These are phyloP conservation scores for Drosophila stalkeri DNA, from an alignment of 2,888 invertebrate genomes.

Conservation along the genomic window DNA sequence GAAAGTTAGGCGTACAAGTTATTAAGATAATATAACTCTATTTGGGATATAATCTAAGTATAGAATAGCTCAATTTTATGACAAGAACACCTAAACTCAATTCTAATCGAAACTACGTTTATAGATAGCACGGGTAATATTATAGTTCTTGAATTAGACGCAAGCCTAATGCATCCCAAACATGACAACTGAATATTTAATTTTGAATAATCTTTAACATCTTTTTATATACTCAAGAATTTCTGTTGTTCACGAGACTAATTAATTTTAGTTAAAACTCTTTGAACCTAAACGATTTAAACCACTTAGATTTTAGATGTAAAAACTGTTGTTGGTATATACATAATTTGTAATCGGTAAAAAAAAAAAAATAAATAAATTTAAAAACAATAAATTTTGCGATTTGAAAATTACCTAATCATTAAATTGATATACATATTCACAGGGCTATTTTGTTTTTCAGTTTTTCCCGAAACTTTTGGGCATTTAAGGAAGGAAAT, in stretches of 20 bases:
- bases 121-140: neutral
- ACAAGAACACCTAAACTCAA: conserved; percentile 1
- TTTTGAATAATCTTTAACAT: conserved; percentile 3
- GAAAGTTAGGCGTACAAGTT: neutral
- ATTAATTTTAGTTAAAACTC: conserved; percentile 32
- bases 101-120: neutral
- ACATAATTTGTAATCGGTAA: conserved; percentile 13
- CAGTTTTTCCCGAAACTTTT: neutral
- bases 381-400: neutral
- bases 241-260: conserved; percentile 7
- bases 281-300: conserved; percentile 12
- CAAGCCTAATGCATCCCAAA: neutral
- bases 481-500: conserved; percentile 3
- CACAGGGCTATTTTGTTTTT: conserved; percentile 42
- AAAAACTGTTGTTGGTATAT: conserved; percentile 12
- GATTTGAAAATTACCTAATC: neutral
- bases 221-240: conserved; percentile 2
- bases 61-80: neutral
- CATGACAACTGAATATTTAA: neutral
- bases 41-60: neutral
- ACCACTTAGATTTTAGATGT: conserved; percentile 8
- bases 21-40: neutral
- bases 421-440: conserved; percentile 43
- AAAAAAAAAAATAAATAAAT: neutral
- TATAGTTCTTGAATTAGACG: neutral